Evolutionary conservation across 2,113 vertebrate species (phyloP).

Genomic region (Scopus umbretta): DNA sequence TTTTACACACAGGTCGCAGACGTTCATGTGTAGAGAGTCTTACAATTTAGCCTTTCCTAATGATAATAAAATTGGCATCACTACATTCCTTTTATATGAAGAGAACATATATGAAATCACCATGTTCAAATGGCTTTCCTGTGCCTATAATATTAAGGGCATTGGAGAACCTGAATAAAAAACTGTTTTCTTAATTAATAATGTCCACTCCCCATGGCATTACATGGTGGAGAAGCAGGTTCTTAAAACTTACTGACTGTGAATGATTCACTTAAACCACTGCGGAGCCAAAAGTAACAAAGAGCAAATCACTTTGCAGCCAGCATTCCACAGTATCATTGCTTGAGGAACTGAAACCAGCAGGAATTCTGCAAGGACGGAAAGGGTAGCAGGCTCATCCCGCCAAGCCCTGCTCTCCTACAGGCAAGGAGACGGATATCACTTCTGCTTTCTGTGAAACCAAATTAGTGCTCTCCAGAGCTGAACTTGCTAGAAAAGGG

Average conservation of each 20-base stretch:
- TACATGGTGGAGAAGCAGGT: background rate
- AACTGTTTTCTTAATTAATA: constrained; percentile 36
- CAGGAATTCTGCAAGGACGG: background rate
- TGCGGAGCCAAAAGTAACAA: constrained; percentile 24
- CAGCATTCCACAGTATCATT: background rate
- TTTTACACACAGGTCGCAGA: background rate
- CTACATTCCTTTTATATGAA: background rate
- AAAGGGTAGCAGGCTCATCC: background rate
- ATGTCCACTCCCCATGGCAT: background rate
- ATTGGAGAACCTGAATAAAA: background rate
- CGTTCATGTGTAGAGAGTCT: background rate
- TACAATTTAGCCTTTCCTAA: background rate
- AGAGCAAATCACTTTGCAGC: constrained; percentile 1
- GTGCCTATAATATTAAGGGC: background rate
- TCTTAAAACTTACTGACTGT: constrained; percentile 1
- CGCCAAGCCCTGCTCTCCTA: background rate
- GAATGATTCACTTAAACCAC: constrained; percentile 47
- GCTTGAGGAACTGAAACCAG: constrained; percentile 39
- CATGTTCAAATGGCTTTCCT: background rate
- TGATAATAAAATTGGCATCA: background rate
- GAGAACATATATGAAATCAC: background rate
- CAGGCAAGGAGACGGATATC: background rate
- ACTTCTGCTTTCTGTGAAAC: background rate
- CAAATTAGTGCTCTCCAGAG: background rate
- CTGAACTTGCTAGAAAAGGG: background rate